Conservation (phyloP, 2,113 vertebrate species). For the Saccopteryx bilineata region DNA sequence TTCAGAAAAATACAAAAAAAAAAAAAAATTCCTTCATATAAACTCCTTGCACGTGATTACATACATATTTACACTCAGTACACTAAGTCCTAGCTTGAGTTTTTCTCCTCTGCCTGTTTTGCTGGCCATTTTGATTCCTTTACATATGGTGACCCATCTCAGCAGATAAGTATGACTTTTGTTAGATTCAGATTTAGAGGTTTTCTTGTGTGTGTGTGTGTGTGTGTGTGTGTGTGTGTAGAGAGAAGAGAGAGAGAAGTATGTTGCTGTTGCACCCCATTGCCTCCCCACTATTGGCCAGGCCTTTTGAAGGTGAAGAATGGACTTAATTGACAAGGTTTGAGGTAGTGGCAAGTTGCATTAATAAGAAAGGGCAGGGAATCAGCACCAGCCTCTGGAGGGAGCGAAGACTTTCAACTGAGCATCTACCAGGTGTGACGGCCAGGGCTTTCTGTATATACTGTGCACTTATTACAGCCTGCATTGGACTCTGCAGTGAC, state of each 20-base stretch:
- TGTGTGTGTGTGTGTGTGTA: neutral
- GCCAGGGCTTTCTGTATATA: neutral
- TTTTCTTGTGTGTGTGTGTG: neutral
- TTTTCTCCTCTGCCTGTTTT: neutral
- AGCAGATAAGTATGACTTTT: neutral
- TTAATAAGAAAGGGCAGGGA: neutral
- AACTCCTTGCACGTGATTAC: neutral
- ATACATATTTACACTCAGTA: neutral
- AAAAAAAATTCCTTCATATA: neutral
- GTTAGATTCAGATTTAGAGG: neutral
- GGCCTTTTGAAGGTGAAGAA: neutral
- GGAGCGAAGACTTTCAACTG: neutral
- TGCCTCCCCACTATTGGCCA: neutral
- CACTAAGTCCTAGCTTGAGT: neutral
- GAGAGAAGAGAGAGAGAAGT: neutral
- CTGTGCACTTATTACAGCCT: neutral
- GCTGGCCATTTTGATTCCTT: neutral
- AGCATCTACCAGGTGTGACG: too few relatives aligned
- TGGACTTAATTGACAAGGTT: neutral
- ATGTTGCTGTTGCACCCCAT: neutral
- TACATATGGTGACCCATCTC: neutral
- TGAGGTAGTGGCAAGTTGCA: neutral
- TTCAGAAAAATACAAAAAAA: too few relatives aligned
- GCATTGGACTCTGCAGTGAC: neutral
- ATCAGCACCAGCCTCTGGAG: neutral